Evolutionary conservation across 2,888 invertebrate species (phyloP), one percentile per base, ranked within the genome.

Genomic region (Polyploca ridens): DNA sequence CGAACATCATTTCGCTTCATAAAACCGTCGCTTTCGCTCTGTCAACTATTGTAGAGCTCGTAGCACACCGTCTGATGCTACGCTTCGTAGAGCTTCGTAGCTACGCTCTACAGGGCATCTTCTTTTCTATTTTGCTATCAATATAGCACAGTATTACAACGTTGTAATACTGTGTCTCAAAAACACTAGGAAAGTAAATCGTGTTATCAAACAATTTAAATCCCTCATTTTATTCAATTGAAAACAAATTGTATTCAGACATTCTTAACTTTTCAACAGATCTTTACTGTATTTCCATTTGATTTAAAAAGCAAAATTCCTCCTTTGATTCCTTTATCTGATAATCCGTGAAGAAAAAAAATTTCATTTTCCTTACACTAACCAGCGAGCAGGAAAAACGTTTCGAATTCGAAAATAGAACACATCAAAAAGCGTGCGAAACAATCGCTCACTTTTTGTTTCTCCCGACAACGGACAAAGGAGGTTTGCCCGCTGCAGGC

Each of bases 391-490:
- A 64, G 41, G 16, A 66, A 62, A 63, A 66, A 66, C 66, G 65
- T 66, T 62, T 68, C 68, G 65, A 46, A 46, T 46, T 46, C n/a
- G n/a, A 46, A 68, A 69, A 75, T 73, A 72, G 68, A 67, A 73
- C 76, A 81, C 82, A 82, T 84, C 83, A 83, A 82, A 86, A 86
- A 84, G 73, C 79, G 77, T 75, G 81, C 72, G 78, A 82, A 87
- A 90, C 87, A 90, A 90, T 90, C 89, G 82, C 86, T 90, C 86
- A 87, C 82, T 86, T 86, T 89, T 88, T 83, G 81, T 86, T 87
- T 83, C 81, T 83, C 81, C 82, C 54, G 54, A 54, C 78, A 79
- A 72, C 77, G 82, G 78, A 90, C 90, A 90, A 91, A 90, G 84
- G 84, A 82, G 82, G 86, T 81, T 80, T 80, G 78, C 76, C 75